Conservation (phyloP, 2,888 invertebrate species). For the Melikaiella ostensackeni region DNA sequence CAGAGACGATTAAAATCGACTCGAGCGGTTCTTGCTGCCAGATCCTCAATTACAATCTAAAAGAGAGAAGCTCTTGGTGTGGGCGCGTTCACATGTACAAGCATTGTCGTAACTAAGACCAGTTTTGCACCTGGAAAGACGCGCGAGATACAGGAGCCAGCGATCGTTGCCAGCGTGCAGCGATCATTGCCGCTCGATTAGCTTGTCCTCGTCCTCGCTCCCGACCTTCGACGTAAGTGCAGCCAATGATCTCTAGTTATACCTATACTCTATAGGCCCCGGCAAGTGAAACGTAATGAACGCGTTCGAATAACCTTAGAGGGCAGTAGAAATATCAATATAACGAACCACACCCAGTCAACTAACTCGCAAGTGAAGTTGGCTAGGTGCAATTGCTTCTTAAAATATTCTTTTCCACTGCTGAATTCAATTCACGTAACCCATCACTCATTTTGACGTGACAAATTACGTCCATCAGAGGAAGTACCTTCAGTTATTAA, state of each 20-base stretch:
- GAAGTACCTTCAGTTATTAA: not conserved
- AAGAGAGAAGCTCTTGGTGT: slow-evolving; percentile 1
- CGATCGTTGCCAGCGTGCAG: slow-evolving; percentile 46
- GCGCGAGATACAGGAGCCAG: slow-evolving; percentile 50
- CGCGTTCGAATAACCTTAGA: slow-evolving; percentile 4
- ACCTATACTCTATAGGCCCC: not conserved
- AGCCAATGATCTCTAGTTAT: slow-evolving; percentile 29
- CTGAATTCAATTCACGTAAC: slow-evolving; percentile 12
- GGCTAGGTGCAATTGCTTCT: not conserved
- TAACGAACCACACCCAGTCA: slow-evolving; percentile 2
- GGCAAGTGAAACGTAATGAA: slow-evolving; percentile 11
- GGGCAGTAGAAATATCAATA: not conserved
- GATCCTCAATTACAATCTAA: slow-evolving; percentile 9
- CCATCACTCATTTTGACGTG: slow-evolving; percentile 7
- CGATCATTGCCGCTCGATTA: slow-evolving; percentile 59
- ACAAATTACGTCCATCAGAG: slow-evolving; percentile 1
- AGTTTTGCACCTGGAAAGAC: slow-evolving; percentile 45
- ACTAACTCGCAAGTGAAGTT: not conserved
- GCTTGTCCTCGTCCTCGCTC: slow-evolving; percentile 52
- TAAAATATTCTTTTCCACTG: not conserved
- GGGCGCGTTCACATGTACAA: slow-evolving; percentile 22
- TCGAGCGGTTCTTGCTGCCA: slow-evolving; percentile 2
- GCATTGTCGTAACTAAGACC: slow-evolving; percentile 11
- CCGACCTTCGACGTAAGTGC: slow-evolving; percentile 46
- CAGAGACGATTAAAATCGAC: slow-evolving; percentile 27